Conservation (phyloP, 2,888 invertebrate species). For the Drosophila quinaria region DNA sequence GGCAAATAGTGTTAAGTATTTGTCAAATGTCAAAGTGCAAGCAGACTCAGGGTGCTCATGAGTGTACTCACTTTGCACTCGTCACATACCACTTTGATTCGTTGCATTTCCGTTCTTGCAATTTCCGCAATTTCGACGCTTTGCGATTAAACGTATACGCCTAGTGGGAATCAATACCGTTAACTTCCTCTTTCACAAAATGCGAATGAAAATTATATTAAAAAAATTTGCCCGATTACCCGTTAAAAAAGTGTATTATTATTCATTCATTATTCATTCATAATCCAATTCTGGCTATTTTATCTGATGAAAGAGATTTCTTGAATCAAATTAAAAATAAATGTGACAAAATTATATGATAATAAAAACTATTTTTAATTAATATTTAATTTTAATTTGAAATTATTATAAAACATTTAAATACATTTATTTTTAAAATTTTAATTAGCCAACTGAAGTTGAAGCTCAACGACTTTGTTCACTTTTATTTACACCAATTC, state of each 20-base stretch:
- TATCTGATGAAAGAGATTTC: too few relatives aligned
- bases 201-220: constrained; percentile 1
- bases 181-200: constrained; percentile 8
- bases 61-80: constrained; percentile 34
- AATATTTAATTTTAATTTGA: too few relatives aligned
- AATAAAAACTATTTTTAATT: too few relatives aligned
- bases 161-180: constrained; percentile 36
- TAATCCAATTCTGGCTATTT: too few relatives aligned
- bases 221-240: background rate
- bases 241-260: too few relatives aligned
- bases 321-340: too few relatives aligned
- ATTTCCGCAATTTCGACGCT: constrained; percentile 51
- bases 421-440: background rate
- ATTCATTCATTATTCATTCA: too few relatives aligned
- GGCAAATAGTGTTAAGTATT: constrained; percentile 81
- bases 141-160: constrained; percentile 11
- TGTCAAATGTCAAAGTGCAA: constrained; percentile 71
- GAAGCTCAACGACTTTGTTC: constrained; percentile 29
- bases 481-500: background rate
- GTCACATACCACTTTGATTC: constrained; percentile 34
- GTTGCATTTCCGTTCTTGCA: constrained; percentile 53
- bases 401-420: background rate
- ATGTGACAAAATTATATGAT: too few relatives aligned
- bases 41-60: constrained; percentile 6
- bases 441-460: constrained; percentile 2